A percentile compares a stretch with the other conserved stretches of the same genome.
These are phyloP conservation scores for Dermochelys coriacea DNA, from an alignment of 2,797 vertebrate species.

Conservation along the genomic window DNA sequence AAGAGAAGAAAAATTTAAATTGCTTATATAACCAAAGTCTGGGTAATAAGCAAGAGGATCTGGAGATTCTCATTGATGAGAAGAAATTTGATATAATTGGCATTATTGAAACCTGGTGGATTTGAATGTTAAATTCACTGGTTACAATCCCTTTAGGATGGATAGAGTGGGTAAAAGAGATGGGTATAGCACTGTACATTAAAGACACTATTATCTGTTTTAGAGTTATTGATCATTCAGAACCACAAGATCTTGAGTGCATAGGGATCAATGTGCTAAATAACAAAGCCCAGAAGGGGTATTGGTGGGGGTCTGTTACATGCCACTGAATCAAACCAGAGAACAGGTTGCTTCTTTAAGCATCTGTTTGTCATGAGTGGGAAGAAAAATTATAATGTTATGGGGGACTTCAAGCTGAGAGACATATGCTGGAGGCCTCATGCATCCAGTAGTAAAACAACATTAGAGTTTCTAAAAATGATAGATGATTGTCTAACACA, in stretches of 20 bases:
- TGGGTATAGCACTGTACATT: neutral
- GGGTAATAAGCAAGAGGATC: no score
- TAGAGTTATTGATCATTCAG: neutral
- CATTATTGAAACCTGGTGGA: no score
- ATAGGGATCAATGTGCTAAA: fast-evolving
- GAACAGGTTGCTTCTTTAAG: neutral
- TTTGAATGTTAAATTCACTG: no score
- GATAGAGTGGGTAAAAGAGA: neutral
- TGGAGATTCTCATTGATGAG: no score
- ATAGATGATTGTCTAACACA: neutral
- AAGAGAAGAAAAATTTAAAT: no score
- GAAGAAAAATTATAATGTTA: neutral
- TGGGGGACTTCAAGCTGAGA: no score
- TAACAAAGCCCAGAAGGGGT: neutral
- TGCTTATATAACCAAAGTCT: no score
- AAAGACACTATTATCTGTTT: neutral
- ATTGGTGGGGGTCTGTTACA: neutral
- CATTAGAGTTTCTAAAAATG: neutral
- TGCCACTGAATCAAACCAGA: neutral
- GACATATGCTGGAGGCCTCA: neutral
- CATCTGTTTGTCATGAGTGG: neutral
- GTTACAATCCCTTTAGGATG: neutral
- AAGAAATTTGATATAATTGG: no score
- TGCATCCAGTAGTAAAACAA: neutral
- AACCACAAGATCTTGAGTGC: neutral